phyloP scores from a whole-genome alignment of 2,113 vertebrate species.

The Larimichthys polyactis region DNA sequence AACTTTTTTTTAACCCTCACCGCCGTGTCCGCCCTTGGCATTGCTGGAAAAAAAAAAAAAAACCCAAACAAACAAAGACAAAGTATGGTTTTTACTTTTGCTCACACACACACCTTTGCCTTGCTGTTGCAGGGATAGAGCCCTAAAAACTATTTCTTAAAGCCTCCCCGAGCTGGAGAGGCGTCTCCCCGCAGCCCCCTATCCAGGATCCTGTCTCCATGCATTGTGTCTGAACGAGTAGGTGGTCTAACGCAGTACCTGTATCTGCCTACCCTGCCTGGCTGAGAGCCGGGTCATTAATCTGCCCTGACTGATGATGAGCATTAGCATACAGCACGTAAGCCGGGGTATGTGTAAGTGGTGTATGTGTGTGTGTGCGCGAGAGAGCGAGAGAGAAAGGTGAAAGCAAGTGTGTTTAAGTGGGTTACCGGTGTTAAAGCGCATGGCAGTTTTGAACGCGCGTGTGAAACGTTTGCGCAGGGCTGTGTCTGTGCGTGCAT shows the following conservation, averaged over 20 bases:
- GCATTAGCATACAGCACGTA: slow-evolving; percentile 76
- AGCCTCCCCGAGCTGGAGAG: slow-evolving; percentile 44
- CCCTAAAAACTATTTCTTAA: slow-evolving; percentile 26
- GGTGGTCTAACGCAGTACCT: slow-evolving; percentile 66
- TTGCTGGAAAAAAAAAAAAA: neutral
- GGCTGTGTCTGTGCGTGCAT: slow-evolving; percentile 52
- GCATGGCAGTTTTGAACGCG: slow-evolving; percentile 41
- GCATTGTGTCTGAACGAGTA: slow-evolving; percentile 68
- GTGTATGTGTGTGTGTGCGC: slow-evolving; percentile 4
- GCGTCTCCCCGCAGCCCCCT: slow-evolving; percentile 42
- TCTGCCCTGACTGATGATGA: slow-evolving; percentile 76
- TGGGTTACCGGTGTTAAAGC: slow-evolving; percentile 53
- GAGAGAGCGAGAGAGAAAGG: slow-evolving; percentile 4
- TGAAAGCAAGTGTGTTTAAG: slow-evolving; percentile 38
- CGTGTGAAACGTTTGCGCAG: slow-evolving; percentile 41
- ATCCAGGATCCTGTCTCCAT: slow-evolving; percentile 46
- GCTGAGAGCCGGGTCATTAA: slow-evolving; percentile 72
- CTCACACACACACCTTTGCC: neutral
- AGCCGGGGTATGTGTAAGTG: slow-evolving; percentile 36
- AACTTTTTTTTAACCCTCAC: neutral
- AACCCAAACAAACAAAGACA: neutral
- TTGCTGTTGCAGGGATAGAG: neutral
- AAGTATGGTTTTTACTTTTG: neutral
- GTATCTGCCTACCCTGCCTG: slow-evolving; percentile 46
- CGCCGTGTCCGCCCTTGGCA: neutral